Evolutionary conservation across 2,888 invertebrate species (phyloP).

Genomic region (Patella depressa): DNA sequence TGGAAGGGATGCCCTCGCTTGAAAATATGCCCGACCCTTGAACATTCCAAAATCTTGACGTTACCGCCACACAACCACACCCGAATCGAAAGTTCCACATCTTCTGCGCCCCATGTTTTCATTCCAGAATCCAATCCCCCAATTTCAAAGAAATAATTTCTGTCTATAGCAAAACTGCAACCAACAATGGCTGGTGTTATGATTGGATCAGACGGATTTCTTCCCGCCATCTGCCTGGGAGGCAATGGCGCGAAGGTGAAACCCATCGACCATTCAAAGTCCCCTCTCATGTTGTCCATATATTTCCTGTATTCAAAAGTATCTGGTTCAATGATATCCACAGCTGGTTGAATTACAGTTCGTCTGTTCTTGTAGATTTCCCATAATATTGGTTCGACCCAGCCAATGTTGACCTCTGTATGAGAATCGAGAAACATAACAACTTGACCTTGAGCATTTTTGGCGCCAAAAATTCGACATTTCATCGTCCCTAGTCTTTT

Average conservation of each 20-base stretch:
- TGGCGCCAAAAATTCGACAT: conserved; percentile 21
- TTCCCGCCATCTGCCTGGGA: conserved; percentile 6
- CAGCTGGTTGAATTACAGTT: conserved; percentile 27
- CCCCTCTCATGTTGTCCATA: conserved; percentile 28
- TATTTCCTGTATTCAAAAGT: conserved; percentile 25
- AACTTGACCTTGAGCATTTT: conserved; percentile 22
- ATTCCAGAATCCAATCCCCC: conserved; percentile 27
- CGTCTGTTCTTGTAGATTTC: conserved; percentile 24
- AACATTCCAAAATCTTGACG: conserved; percentile 25
- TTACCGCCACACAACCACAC: conserved; percentile 33
- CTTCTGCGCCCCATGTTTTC: conserved; percentile 31
- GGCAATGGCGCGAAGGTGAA: conserved; percentile 24
- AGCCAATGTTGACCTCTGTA: conserved; percentile 26
- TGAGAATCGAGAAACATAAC: conserved; percentile 28
- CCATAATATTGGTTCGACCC: conserved; percentile 27
- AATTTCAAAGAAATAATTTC: conserved; percentile 23
- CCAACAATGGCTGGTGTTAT: conserved; percentile 21
- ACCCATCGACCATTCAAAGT: conserved; percentile 27
- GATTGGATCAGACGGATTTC: conserved; percentile 23
- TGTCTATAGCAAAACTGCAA: conserved; percentile 22
- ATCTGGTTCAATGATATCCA: conserved; percentile 21
- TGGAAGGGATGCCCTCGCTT: conserved; percentile 25
- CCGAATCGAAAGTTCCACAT: conserved; percentile 28
- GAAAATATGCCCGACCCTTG: conserved; percentile 20
- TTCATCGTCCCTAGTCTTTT: conserved; percentile 27